Evolutionary conservation across 2,797 vertebrate genomes (phyloP).

Genomic region (Rhinoraja longicauda): DNA sequence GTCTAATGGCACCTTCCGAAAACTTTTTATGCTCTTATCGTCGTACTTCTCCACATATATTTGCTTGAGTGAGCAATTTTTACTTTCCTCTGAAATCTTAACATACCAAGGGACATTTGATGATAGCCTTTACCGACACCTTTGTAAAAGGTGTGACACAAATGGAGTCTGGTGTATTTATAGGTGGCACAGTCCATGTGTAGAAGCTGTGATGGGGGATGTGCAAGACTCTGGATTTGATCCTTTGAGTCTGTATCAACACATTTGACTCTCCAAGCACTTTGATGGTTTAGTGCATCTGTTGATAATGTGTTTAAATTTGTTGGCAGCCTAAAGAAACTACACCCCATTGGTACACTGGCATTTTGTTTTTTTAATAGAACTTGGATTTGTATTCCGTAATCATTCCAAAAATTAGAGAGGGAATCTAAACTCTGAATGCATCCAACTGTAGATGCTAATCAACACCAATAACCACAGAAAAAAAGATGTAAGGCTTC

Average conservation of each 20-base stretch:
- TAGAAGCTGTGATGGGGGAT: too few relatives aligned
- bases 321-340: slow-evolving; percentile 5
- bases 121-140: not conserved
- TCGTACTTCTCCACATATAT: not conserved
- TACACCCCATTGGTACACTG: slow-evolving; percentile 25
- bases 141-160: too few relatives aligned
- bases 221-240: not conserved
- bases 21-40: not conserved
- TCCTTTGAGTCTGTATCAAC: not conserved
- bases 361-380: slow-evolving; percentile 28
- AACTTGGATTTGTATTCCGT: not conserved
- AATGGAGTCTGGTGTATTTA: too few relatives aligned
- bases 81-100: not conserved
- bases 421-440: not conserved
- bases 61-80: not conserved
- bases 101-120: not conserved
- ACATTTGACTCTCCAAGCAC: slow-evolving; percentile 17
- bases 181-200: not conserved
- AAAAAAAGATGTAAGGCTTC: not conserved
- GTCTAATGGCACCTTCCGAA: not conserved
- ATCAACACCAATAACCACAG: not conserved
- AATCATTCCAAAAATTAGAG: slow-evolving; percentile 29
- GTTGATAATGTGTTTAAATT: slow-evolving; percentile 9
- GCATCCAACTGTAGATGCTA: not conserved
- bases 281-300: slow-evolving; percentile 27